Evolutionary conservation across 1,140 invertebrate species (phyloP).

Genomic region (Anastrepha ludens): DNA sequence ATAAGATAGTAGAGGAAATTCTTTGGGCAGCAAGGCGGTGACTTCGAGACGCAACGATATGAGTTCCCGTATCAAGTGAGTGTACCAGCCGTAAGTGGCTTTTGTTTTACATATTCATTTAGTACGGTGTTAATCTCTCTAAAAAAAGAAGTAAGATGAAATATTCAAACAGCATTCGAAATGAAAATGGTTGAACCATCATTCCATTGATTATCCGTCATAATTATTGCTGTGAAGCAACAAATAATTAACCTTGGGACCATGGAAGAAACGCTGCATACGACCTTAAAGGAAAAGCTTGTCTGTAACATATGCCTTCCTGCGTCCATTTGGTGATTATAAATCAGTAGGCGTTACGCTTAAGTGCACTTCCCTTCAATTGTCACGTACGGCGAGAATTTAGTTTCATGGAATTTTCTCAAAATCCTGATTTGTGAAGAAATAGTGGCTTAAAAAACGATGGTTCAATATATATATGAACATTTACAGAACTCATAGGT

Average conservation of each 20-base stretch:
- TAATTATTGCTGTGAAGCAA: background rate
- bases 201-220: too few species aligned
- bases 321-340: too few species aligned
- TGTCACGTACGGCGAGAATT: background rate
- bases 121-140: background rate
- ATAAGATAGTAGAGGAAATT: background rate
- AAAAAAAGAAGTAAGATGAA: background rate
- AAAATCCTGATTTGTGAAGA: background rate
- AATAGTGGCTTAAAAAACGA: background rate
- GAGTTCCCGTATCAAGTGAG: slow-evolving; percentile 46
- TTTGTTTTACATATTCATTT: background rate
- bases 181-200: background rate
- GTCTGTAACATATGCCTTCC: background rate
- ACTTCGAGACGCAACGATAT: slow-evolving; percentile 12
- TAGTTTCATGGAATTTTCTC: background rate
- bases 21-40: slow-evolving; percentile 28
- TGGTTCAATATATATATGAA: background rate
- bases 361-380: slow-evolving; percentile 12
- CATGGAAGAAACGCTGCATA: slow-evolving; percentile 5
- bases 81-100: background rate
- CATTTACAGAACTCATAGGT: too few species aligned
- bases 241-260: slow-evolving; percentile 2
- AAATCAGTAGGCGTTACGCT: slow-evolving; percentile 40
- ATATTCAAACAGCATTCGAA: background rate
- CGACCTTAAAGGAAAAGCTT: background rate